phyloP scores from a whole-genome alignment of 2,888 invertebrate genomes.

The Mactromeris polynyma region DNA sequence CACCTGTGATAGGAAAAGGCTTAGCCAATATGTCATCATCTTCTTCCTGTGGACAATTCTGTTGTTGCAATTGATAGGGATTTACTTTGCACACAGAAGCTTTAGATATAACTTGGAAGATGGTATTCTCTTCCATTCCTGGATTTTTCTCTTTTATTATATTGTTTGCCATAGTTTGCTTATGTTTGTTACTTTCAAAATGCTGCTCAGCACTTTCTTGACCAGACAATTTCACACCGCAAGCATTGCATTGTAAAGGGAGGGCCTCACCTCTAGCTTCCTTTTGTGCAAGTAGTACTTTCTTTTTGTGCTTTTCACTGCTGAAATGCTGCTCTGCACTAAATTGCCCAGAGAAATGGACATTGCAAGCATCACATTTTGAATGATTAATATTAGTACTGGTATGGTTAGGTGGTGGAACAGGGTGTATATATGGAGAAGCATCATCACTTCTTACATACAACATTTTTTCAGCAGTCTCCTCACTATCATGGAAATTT shows the following conservation, averaged over 20 bases:
- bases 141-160: not conserved
- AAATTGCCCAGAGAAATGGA: constrained; percentile 71
- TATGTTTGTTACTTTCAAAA: constrained; percentile 72
- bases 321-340: constrained; percentile 76
- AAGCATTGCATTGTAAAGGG: constrained; percentile 54
- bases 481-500: not conserved
- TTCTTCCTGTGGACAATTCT: not conserved
- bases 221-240: constrained; percentile 60
- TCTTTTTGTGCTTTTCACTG: constrained; percentile 64
- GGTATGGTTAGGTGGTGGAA: not conserved
- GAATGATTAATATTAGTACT: not conserved
- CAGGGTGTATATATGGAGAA: not conserved
- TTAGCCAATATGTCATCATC: not conserved
- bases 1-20: not conserved
- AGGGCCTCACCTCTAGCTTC: constrained; percentile 28
- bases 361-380: constrained; percentile 65
- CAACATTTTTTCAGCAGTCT: not conserved
- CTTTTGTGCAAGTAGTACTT: not conserved
- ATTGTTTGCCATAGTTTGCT: constrained; percentile 59
- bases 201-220: constrained; percentile 71
- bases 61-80: not conserved
- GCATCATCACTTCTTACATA: not conserved
- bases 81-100: too few relatives aligned
- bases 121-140: not conserved
- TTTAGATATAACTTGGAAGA: not conserved